Percentiles rank a stretch among this genome's conserved stretches.
Evolutionary conservation across 1,140 invertebrate species (phyloP).

Genomic region (Oscheius sp.): DNA sequence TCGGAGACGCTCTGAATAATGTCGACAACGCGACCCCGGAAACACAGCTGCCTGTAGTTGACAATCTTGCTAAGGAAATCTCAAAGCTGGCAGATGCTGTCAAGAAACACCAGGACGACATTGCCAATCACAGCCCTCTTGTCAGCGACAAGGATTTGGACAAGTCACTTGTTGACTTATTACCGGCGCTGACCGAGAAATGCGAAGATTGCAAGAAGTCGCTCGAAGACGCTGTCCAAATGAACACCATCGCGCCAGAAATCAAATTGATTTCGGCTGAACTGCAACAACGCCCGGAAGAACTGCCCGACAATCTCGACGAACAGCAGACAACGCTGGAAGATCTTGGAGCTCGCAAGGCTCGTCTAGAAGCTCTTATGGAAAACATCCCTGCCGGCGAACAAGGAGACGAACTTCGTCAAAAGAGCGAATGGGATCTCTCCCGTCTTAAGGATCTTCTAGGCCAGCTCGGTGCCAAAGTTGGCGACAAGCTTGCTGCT

Average conservation of each 20-base stretch:
- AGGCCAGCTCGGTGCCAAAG: slow-evolving; percentile 39
- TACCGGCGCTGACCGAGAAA: slow-evolving; percentile 3
- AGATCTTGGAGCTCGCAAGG: slow-evolving; percentile 36
- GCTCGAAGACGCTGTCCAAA: slow-evolving; percentile 18
- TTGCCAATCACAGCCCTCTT: neutral
- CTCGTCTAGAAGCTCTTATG: slow-evolving; percentile 39
- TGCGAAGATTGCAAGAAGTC: slow-evolving; percentile 25
- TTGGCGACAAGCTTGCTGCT: slow-evolving; percentile 51
- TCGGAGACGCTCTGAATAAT: neutral
- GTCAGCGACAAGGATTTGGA: neutral
- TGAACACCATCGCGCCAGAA: slow-evolving; percentile 25
- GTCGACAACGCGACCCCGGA: neutral
- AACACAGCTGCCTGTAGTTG: neutral
- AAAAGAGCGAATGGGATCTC: slow-evolving; percentile 44
- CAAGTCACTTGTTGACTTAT: neutral
- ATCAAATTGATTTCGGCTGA: slow-evolving; percentile 13
- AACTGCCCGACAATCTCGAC: slow-evolving; percentile 34
- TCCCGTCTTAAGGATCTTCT: slow-evolving; percentile 42
- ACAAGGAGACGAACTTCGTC: slow-evolving; percentile 41
- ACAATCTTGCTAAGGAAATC: neutral
- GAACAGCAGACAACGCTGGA: slow-evolving; percentile 38
- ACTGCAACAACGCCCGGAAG: slow-evolving; percentile 6
- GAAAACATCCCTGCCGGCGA: slow-evolving; percentile 35
- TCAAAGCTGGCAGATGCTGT: neutral
- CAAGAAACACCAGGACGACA: neutral